Base-by-base conservation (phyloP, 1,140 invertebrate genomes). In the Neotoxoptera formosana region DNA sequence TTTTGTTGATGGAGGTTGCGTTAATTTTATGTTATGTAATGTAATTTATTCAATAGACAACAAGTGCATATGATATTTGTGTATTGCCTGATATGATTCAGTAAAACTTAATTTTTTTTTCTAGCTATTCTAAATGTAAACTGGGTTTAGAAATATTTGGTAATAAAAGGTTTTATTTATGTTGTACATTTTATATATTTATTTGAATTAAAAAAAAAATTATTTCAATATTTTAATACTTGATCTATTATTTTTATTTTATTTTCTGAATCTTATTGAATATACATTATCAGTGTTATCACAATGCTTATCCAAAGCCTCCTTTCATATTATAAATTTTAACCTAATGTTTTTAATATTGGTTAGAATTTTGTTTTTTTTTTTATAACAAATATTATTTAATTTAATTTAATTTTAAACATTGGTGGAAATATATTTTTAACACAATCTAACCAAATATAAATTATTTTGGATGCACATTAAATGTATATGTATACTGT, bases 1-100 rank as follows among this genome's bases (percentile, higher is more conserved):
- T 83, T 53, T 86, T 86, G 30, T 56, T 53, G 81, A 84, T 94
- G 93, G 94, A 95, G 94, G 94, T 94, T 95, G 94, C 94, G 94
- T 95, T 95, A 95, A 94, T 94, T 94, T 94, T 94, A 94, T 94
- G 8, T 51, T 51, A 48, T 34, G 41, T 23, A 86, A 86, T 56
- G 9, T 86, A 36, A 84, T 21, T 20, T 93, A 86, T 56, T 84
- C n/a, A 45, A 51, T 83, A 51, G 3, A 92, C 48, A 48, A 20
- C 11, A 48, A 92, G 2, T 93, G 14, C 21, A 45, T 17, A 56
- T 8, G 47, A 86, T 93, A 34, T 86, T 56, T 53, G 34, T 93
- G 36, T 93, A 25, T 51, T 34, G 30, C 36, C 34, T 92, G 23
- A 56, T 93, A 93, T 86, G 41, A 93, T 93, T 83, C 48, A 93